A percentile compares a stretch with the other conserved stretches of the same genome.
Conservation (phyloP, 2,888 invertebrate species). For the Megalurothrips usitatus region DNA sequence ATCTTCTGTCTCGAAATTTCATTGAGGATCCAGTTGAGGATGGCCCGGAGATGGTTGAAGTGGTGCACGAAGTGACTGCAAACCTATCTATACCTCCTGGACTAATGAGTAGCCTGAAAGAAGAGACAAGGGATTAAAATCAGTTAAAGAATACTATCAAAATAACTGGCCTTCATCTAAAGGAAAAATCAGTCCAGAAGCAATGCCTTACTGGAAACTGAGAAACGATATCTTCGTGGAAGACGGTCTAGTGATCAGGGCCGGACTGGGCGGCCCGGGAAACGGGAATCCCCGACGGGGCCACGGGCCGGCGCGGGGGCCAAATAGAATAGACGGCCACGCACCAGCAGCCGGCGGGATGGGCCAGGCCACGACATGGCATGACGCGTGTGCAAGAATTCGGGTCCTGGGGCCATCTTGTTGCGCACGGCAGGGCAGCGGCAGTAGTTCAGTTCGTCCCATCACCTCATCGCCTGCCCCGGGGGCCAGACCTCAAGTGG, state of each 20-base stretch:
- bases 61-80: slow-evolving; percentile 30
- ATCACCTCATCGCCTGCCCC: no score
- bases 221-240: slow-evolving; percentile 30
- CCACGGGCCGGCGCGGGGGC: no score
- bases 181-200: slow-evolving; percentile 25
- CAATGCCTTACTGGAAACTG: slow-evolving; percentile 30
- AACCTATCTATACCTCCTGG: slow-evolving; percentile 7
- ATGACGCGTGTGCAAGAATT: no score
- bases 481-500: no score
- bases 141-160: slow-evolving; percentile 23
- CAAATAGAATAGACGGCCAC: no score
- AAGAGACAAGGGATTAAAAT: slow-evolving; percentile 27
- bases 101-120: neutral
- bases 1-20: slow-evolving; percentile 30
- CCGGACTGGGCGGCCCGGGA: no score
- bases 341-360: no score
- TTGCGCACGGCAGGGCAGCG: no score
- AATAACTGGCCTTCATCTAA: slow-evolving; percentile 31
- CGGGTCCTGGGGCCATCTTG: no score
- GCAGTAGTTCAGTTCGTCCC: no score
- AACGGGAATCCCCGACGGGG: no score
- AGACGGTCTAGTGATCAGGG: slow-evolving; percentile 33
- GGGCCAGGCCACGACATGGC: no score
- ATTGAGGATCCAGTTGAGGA: slow-evolving; percentile 15
- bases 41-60: slow-evolving; percentile 28